Evolutionary conservation across 2,113 vertebrate species (phyloP).

Genomic region (Octodon degus): DNA sequence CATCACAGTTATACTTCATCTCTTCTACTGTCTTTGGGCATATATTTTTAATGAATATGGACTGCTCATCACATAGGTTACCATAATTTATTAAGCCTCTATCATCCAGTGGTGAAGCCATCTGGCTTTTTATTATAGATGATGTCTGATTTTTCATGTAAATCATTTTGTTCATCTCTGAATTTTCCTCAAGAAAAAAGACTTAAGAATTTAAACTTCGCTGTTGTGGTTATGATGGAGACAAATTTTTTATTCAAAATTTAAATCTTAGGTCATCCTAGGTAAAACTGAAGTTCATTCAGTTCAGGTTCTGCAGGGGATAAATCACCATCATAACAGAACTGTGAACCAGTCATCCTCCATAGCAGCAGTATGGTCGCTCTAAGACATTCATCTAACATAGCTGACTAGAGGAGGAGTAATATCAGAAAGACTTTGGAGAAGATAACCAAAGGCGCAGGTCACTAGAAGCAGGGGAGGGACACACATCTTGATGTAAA

Average conservation of each 20-base stretch:
- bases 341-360: neutral
- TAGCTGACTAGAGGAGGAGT: neutral
- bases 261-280: neutral
- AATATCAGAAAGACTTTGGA: neutral
- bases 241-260: neutral
- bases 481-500: neutral
- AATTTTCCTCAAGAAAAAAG: neutral
- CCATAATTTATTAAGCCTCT: neutral
- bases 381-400: neutral
- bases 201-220: neutral
- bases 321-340: neutral
- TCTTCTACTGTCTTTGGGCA: neutral
- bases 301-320: neutral
- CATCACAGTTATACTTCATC: neutral
- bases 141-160: neutral
- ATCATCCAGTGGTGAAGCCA: neutral
- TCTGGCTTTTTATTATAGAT: neutral
- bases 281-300: neutral
- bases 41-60: conserved; percentile 2
- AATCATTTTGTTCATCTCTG: neutral
- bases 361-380: neutral
- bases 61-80: neutral
- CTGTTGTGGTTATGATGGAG: neutral
- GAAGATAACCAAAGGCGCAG: neutral
- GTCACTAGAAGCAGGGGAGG: neutral